Evolutionary conservation across 2,888 invertebrate genomes (phyloP).

Genomic region (Cryptocephalus primarius): DNA sequence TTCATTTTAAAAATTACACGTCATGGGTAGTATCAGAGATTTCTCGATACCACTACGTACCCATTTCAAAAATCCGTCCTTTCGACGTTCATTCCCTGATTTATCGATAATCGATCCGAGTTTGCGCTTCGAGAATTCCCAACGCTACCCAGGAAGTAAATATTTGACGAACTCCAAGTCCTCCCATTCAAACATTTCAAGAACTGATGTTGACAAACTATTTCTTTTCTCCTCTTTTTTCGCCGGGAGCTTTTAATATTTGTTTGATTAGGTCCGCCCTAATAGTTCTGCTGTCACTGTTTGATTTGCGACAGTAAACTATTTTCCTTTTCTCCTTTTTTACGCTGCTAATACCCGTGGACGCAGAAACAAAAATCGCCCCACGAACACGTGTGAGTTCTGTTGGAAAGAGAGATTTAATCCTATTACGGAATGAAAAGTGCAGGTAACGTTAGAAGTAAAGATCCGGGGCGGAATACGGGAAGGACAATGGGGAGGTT

Average conservation of each 20-base stretch:
- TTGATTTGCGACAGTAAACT: slow-evolving; percentile 1
- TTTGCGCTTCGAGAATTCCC: not conserved
- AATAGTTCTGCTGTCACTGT: slow-evolving; percentile 3
- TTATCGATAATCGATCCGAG: too few relatives aligned
- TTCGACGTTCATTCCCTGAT: too few relatives aligned
- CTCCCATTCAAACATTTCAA: slow-evolving; percentile 7
- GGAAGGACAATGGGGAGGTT: too few relatives aligned
- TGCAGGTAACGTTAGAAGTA: not conserved
- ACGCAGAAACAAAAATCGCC: slow-evolving; percentile 2
- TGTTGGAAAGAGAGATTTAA: slow-evolving; percentile 1
- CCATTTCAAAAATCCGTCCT: too few relatives aligned
- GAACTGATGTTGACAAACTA: slow-evolving; percentile 14
- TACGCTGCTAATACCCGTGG: slow-evolving; percentile 1
- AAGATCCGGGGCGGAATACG: too few relatives aligned
- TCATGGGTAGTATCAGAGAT: too few relatives aligned
- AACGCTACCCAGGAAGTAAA: slow-evolving; percentile 8
- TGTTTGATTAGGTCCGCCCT: slow-evolving; percentile 17
- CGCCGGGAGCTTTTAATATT: slow-evolving; percentile 11
- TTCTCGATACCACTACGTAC: too few relatives aligned
- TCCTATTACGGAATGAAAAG: slow-evolving; percentile 7
- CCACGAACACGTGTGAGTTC: slow-evolving; percentile 7
- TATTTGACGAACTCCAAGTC: slow-evolving; percentile 10
- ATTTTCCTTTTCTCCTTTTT: slow-evolving; percentile 1
- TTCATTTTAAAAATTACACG: too few relatives aligned
- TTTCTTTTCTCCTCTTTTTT: slow-evolving; percentile 8